Conservation (phyloP, 2,888 invertebrate species). For the Campaea margaritaria region DNA sequence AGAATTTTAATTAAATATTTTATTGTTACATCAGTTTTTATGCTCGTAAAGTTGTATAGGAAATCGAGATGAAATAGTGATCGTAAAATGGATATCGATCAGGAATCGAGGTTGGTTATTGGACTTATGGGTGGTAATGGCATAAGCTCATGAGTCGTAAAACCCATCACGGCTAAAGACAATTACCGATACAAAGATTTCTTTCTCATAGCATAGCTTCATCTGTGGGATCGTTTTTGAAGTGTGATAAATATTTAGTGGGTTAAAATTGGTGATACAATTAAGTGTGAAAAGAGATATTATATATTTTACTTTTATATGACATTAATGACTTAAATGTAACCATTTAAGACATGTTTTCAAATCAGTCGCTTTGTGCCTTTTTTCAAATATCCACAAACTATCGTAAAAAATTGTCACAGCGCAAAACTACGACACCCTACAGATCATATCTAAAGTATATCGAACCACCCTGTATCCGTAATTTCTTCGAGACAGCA, state of each 20-base stretch:
- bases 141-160: conserved; percentile 27
- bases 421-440: conserved; percentile 52
- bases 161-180: conserved; percentile 25
- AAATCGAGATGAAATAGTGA: conserved; percentile 27
- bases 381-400: conserved; percentile 22
- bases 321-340: too few species aligned
- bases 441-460: conserved; percentile 62
- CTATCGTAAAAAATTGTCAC: conserved; percentile 45
- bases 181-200: conserved; percentile 24
- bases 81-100: conserved; percentile 38
- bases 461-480: conserved; percentile 55
- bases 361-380: too few species aligned
- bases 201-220: conserved; percentile 2
- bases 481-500: conserved; percentile 75
- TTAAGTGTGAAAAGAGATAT: background rate
- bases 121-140: conserved; percentile 36
- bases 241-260: background rate
- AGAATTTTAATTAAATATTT: conserved; percentile 50
- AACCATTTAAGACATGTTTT: too few species aligned
- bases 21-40: conserved; percentile 41
- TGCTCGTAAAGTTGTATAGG: conserved; percentile 37
- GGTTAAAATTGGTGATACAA: background rate
- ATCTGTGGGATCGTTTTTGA: conserved; percentile 3
- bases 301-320: too few species aligned
- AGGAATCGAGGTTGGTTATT: conserved; percentile 30